phyloP scores from a whole-genome alignment of 2,888 invertebrate species.

The Watsonalla binaria region DNA sequence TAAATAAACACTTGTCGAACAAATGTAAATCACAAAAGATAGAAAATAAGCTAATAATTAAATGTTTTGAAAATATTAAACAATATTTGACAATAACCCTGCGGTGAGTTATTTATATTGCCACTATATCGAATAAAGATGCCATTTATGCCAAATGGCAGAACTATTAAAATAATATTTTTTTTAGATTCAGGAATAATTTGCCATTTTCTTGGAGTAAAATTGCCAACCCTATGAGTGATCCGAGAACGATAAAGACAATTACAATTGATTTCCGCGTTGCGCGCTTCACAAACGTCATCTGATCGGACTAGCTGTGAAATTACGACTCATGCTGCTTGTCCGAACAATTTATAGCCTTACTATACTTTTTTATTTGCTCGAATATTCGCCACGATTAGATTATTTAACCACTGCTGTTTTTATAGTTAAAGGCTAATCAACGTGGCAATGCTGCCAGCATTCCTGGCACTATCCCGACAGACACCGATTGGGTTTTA shows the following conservation, averaged over 20 bases:
- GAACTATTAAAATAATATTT: too few relatives aligned
- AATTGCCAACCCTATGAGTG: slow-evolving; percentile 50
- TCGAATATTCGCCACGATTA: not conserved
- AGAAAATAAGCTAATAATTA: too few relatives aligned
- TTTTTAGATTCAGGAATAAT: too few relatives aligned
- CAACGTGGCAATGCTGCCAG: not conserved
- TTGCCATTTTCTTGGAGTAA: slow-evolving; percentile 4
- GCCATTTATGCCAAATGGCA: too few relatives aligned
- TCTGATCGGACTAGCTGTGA: slow-evolving; percentile 56
- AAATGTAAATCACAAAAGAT: too few relatives aligned
- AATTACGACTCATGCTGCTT: slow-evolving; percentile 32
- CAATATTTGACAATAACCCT: too few relatives aligned
- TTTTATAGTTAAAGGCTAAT: not conserved
- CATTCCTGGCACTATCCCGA: too few relatives aligned
- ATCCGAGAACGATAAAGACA: slow-evolving; percentile 38
- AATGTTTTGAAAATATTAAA: too few relatives aligned
- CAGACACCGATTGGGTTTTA: too few relatives aligned
- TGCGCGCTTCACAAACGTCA: slow-evolving; percentile 37
- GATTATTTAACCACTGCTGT: not conserved
- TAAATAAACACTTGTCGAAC: too few relatives aligned
- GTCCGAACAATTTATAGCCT: not conserved
- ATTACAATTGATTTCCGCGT: slow-evolving; percentile 65
- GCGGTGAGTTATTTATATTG: too few relatives aligned
- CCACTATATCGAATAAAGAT: too few relatives aligned
- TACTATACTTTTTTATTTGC: not conserved